Evolutionary conservation across 2,797 vertebrate species (phyloP).

Genomic region (Geotrypetes seraphini): DNA sequence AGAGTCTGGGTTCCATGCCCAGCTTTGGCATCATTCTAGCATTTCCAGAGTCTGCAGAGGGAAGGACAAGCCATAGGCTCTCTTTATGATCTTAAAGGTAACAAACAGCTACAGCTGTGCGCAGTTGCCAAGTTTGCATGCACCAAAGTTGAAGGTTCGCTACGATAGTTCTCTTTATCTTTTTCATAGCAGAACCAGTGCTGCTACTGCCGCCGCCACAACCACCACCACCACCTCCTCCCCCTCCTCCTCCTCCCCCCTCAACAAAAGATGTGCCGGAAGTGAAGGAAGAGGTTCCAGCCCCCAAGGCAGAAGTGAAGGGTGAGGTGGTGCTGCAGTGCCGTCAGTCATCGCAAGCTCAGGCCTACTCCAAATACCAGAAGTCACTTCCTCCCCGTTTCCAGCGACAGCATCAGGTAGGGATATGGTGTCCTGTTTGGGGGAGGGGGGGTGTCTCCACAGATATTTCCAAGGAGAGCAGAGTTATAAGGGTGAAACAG

Average conservation of each 20-base stretch:
- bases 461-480: neutral
- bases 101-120: too few relatives aligned
- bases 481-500: neutral
- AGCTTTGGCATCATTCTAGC: too few relatives aligned
- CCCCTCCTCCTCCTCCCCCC: constrained; percentile 30
- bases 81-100: too few relatives aligned
- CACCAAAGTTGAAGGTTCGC: too few relatives aligned
- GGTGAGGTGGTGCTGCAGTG: constrained; percentile 48
- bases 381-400: constrained; percentile 88
- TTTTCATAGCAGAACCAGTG: too few relatives aligned
- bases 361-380: constrained; percentile 86
- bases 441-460: neutral
- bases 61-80: too few relatives aligned
- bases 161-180: too few relatives aligned
- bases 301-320: constrained; percentile 48
- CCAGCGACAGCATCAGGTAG: constrained; percentile 87
- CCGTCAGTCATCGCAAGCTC: constrained; percentile 52
- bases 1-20: too few relatives aligned
- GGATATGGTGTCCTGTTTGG: neutral
- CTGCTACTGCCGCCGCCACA: too few relatives aligned
- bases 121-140: too few relatives aligned
- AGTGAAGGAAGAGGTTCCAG: constrained; percentile 30
- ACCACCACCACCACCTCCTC: constrained; percentile 31
- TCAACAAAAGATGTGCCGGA: constrained; percentile 18
- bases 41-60: too few relatives aligned